These are phyloP conservation scores for Columba livia DNA, from an alignment of 2,113 vertebrate genomes.

Conservation along the genomic window DNA sequence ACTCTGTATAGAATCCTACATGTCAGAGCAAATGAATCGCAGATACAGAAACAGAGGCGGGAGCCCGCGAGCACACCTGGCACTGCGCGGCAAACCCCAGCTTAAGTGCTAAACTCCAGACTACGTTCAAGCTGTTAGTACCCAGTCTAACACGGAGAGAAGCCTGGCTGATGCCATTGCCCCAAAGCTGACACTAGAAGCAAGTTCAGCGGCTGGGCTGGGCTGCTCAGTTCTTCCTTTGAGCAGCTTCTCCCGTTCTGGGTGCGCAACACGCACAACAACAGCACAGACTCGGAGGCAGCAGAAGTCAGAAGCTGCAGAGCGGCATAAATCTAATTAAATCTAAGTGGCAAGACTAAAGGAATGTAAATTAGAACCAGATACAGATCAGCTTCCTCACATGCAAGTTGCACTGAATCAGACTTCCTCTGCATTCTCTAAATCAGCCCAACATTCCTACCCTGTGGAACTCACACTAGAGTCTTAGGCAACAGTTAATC, in stretches of 20 bases:
- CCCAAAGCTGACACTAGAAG: not conserved
- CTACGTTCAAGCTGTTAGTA: not conserved
- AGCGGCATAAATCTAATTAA: constrained; percentile 54
- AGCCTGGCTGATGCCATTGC: not conserved
- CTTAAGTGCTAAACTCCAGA: not conserved
- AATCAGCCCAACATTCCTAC: not conserved
- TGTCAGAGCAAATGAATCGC: accelerated
- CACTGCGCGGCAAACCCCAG: not conserved
- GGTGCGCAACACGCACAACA: not conserved
- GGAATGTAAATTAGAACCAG: constrained; percentile 56
- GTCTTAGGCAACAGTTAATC: not conserved
- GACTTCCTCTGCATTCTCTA: not conserved
- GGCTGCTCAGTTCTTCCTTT: not conserved
- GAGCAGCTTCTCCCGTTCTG: not conserved
- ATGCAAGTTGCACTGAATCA: not conserved
- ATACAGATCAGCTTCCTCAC: constrained; percentile 2
- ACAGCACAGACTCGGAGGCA: not conserved
- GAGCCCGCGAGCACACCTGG: not conserved
- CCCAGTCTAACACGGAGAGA: accelerated
- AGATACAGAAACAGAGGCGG: not conserved
- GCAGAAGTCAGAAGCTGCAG: not conserved
- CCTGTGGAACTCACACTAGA: not conserved
- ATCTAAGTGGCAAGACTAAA: constrained; percentile 18
- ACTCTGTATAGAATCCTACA: not conserved
- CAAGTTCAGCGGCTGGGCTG: not conserved